phyloP scores from a whole-genome alignment of 2,888 invertebrate species.

The Dioctria linearis region DNA sequence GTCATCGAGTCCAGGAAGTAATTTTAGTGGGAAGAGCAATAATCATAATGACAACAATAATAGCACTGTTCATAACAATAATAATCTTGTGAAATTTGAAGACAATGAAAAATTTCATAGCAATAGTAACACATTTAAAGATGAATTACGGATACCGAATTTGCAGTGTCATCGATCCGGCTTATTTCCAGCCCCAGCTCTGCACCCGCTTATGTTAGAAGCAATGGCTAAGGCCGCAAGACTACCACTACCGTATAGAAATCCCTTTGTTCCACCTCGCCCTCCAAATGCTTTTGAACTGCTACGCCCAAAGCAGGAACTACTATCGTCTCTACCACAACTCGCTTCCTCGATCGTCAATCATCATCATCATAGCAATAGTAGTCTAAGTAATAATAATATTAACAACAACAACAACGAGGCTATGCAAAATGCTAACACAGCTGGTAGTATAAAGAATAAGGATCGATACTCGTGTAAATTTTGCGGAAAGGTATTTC shows the following conservation, averaged over 20 bases:
- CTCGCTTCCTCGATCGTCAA: constrained; percentile 58
- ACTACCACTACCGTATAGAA: constrained; percentile 76
- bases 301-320: constrained; percentile 72
- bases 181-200: constrained; percentile 71
- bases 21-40: constrained; percentile 59
- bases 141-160: constrained; percentile 68
- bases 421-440: constrained; percentile 61
- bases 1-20: constrained; percentile 73
- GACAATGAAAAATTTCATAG: constrained; percentile 56
- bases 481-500: constrained; percentile 98
- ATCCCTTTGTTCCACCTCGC: constrained; percentile 72
- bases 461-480: constrained; percentile 97
- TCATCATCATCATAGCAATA: constrained; percentile 58
- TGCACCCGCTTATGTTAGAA: constrained; percentile 81
- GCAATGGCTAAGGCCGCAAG: constrained; percentile 78
- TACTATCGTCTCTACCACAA: constrained; percentile 59
- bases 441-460: constrained; percentile 73
- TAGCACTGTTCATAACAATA: constrained; percentile 51
- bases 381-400: constrained; percentile 59
- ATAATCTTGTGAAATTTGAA: constrained; percentile 55
- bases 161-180: constrained; percentile 70
- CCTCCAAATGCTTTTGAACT: constrained; percentile 78
- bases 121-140: constrained; percentile 60
- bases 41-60: constrained; percentile 59
- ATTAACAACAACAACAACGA: constrained; percentile 61